phyloP scores from a whole-genome alignment of 2,797 vertebrate species.

The Pipistrellus nathusii region DNA sequence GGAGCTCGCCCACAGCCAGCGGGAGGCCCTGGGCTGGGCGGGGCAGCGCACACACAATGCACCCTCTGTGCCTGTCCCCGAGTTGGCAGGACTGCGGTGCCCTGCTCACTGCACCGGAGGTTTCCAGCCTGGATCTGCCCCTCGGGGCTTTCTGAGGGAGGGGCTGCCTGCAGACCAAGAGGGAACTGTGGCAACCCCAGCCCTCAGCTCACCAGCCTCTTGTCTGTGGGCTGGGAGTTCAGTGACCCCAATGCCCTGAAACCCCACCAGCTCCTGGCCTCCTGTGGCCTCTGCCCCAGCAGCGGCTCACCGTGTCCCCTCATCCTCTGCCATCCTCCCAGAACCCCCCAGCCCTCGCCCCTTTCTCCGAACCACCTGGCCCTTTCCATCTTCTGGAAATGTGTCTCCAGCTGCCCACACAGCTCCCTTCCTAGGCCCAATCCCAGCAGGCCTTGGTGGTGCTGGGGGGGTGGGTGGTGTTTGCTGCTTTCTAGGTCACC shows the following conservation, averaged over 20 bases:
- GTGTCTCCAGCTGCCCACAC: constrained; percentile 59
- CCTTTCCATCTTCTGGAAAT: constrained; percentile 40
- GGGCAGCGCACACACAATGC: constrained; percentile 77
- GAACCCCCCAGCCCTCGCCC: neutral
- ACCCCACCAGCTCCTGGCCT: neutral
- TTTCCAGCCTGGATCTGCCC: constrained; percentile 66
- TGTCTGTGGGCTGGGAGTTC: neutral
- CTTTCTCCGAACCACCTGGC: neutral
- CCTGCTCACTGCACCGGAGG: constrained; percentile 41
- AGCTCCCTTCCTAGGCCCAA: constrained; percentile 58
- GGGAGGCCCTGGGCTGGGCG: constrained; percentile 60
- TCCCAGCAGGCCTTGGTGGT: constrained; percentile 61
- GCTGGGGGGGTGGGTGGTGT: constrained; percentile 38
- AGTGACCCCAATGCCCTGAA: neutral
- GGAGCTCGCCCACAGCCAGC: constrained; percentile 69
- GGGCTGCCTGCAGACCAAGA: neutral
- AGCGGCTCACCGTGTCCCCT: neutral
- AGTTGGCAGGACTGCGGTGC: constrained; percentile 56
- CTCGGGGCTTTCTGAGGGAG: constrained; percentile 36
- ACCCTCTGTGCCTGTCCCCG: constrained; percentile 74
- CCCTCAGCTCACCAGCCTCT: neutral
- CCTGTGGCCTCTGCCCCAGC: neutral
- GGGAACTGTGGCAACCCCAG: neutral
- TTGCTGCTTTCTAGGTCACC: constrained; percentile 78
- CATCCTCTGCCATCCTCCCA: neutral